These are phyloP conservation scores for Aplochiton taeniatus DNA, from an alignment of 2,797 vertebrate genomes.

Conservation along the genomic window DNA sequence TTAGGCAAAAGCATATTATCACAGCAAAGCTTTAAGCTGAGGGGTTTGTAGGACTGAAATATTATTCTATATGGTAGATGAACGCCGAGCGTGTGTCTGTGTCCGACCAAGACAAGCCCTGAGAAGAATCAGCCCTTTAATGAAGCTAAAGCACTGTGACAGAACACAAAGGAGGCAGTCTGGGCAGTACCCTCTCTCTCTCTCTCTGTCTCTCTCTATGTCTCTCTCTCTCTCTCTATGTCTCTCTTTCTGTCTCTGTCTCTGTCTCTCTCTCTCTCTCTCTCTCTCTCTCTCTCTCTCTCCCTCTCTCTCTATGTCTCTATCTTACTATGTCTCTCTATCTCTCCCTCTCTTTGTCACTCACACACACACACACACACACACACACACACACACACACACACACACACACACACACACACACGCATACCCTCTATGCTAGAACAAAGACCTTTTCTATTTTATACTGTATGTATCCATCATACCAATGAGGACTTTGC, in stretches of 20 bases:
- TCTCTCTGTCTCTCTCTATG: neutral
- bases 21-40: no score
- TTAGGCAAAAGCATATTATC: no score
- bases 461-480: constrained; percentile 20
- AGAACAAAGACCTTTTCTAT: constrained; percentile 4
- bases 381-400: constrained; percentile 4
- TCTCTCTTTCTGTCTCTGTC: no score
- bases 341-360: no score
- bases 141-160: constrained; percentile 63
- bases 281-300: no score
- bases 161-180: constrained; percentile 54
- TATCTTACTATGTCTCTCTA: no score
- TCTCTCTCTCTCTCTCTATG: no score
- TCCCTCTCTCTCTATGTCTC: no score
- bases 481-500: neutral
- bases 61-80: no score
- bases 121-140: constrained; percentile 58
- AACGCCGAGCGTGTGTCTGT: neutral
- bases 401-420: constrained; percentile 4
- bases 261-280: no score
- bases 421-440: neutral
- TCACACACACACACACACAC: neutral
- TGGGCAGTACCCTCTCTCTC: constrained; percentile 6
- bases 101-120: constrained; percentile 19
- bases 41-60: no score